Evolutionary conservation across 2,113 vertebrate genomes (phyloP).

Genomic region (Malurus cyaneus): DNA sequence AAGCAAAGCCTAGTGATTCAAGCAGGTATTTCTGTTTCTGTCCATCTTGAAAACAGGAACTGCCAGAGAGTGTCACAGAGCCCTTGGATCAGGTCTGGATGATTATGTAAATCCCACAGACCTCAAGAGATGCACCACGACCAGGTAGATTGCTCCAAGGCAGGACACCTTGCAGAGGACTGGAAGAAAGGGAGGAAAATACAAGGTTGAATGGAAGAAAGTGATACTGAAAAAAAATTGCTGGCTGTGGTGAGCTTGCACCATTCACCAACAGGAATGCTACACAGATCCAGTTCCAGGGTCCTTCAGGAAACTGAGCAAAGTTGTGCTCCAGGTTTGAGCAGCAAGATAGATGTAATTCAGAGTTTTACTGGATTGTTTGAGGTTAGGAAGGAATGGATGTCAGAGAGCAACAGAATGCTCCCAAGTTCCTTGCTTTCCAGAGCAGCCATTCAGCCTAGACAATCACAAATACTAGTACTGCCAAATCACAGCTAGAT

Average conservation of each 20-base stretch:
- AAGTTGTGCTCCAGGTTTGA: neutral
- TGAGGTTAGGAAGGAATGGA: neutral
- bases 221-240: neutral
- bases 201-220: neutral
- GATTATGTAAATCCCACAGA: neutral
- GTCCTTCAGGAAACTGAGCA: neutral
- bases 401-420: neutral
- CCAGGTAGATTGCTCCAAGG: neutral
- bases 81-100: neutral
- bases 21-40: neutral
- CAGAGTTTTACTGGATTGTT: neutral
- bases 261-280: neutral
- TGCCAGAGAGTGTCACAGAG: neutral
- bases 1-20: slow-evolving; percentile 24
- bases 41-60: neutral
- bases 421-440: neutral
- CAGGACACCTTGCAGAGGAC: neutral
- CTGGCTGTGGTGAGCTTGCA: neutral
- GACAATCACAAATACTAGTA: slow-evolving; percentile 3
- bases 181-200: neutral
- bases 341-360: neutral
- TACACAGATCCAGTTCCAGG: neutral
- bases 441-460: slow-evolving; percentile 27
- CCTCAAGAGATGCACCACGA: neutral
- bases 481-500: slow-evolving; percentile 17